phyloP scores from a whole-genome alignment of 2,113 vertebrate species.

The Grammatotria lemairii region DNA sequence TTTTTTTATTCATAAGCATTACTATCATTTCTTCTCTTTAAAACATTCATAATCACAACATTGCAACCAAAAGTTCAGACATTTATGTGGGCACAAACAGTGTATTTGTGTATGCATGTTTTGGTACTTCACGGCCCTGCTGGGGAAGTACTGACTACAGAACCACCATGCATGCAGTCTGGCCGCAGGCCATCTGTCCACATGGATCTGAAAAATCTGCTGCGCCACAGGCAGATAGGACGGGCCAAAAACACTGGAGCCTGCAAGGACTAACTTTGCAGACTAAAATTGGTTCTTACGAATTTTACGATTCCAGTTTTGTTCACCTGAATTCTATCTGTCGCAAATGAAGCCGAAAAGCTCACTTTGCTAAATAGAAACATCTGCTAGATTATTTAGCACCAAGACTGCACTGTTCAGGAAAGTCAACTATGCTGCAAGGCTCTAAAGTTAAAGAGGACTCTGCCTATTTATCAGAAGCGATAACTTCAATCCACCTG shows the following conservation, averaged over 20 bases:
- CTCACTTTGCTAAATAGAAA: neutral
- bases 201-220: slow-evolving; percentile 58
- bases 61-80: neutral
- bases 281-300: neutral
- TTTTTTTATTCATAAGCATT: neutral
- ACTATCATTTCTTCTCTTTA: neutral
- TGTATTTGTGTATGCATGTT: neutral
- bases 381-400: slow-evolving; percentile 20
- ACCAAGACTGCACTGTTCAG: slow-evolving; percentile 9
- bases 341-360: slow-evolving; percentile 16
- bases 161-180: slow-evolving; percentile 48
- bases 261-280: neutral
- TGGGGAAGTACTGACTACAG: slow-evolving; percentile 18
- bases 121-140: neutral
- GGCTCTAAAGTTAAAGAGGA: neutral
- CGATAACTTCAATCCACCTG: neutral
- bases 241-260: slow-evolving; percentile 19
- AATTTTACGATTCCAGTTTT: neutral
- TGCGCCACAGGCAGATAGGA: slow-evolving; percentile 48
- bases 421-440: neutral
- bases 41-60: neutral
- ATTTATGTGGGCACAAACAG: neutral
- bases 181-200: slow-evolving; percentile 49
- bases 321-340: slow-evolving; percentile 4
- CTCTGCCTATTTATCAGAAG: neutral